Evolutionary conservation across 2,888 invertebrate genomes (phyloP).

Genomic region (Zootermopsis nevadensis): DNA sequence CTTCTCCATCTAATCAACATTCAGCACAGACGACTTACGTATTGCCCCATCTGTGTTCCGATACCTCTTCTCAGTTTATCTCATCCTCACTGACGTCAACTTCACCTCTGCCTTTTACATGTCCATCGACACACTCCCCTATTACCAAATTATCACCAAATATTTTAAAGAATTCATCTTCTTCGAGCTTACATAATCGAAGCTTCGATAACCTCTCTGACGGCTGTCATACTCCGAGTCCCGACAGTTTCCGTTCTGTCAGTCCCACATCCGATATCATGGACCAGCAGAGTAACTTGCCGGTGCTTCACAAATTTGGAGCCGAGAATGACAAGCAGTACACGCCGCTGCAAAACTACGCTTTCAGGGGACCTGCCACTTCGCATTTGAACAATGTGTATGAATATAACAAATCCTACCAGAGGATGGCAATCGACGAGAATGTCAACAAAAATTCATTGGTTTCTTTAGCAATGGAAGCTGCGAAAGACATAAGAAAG

Average conservation of each 20-base stretch:
- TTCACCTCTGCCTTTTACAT: conserved; percentile 38
- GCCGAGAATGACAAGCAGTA: conserved; percentile 50
- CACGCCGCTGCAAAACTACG: conserved; percentile 53
- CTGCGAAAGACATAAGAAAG: conserved; percentile 22
- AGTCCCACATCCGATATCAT: conserved; percentile 59
- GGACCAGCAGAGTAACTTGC: conserved; percentile 40
- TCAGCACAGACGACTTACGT: conserved; percentile 23
- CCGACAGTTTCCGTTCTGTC: conserved; percentile 66
- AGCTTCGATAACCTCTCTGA: conserved; percentile 55
- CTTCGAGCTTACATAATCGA: background rate
- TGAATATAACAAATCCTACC: conserved; percentile 41
- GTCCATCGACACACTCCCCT: conserved; percentile 31
- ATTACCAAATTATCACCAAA: conserved; percentile 5
- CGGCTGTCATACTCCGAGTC: conserved; percentile 66
- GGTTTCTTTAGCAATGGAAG: background rate
- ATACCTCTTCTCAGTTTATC: background rate
- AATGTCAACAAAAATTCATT: background rate
- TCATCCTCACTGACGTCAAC: conserved; percentile 32
- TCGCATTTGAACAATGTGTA: conserved; percentile 26
- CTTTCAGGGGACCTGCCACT: conserved; percentile 24
- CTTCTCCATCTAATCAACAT: conserved; percentile 34
- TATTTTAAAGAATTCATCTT: background rate
- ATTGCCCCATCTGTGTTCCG: background rate
- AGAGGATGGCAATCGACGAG: conserved; percentile 31
- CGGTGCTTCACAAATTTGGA: conserved; percentile 25